Base-by-base conservation (phyloP, 2,888 invertebrate genomes). In the Ashinkailepas kermadecensis region DNA sequence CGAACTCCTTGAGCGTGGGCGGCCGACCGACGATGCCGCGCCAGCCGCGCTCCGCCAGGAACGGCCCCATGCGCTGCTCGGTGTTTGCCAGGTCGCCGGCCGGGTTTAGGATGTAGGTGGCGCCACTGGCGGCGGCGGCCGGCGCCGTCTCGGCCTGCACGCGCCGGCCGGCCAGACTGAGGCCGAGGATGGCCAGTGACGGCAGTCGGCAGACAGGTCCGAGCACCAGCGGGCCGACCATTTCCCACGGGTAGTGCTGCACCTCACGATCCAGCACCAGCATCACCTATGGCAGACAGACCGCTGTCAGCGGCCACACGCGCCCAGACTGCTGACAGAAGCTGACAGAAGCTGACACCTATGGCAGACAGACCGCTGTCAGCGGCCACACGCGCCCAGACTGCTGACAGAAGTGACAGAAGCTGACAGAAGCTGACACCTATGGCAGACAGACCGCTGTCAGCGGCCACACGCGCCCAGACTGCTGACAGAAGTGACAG, bases 201-300 rank as follows among this genome's bases (percentile, higher is more conserved):
- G 94, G 93, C 86, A 94, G 90, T 82, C 95, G 89, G 0, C 92
- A 91, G 0, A 93, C 91, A 0, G 93, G 91, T 80, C 93, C 91
- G n/a, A 89, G 87, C 83, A 88, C 88, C 18, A 95, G 85, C 21
- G 92, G 88, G 0, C 91, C 90, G 82, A 94, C 88, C 83, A 91
- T 91, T 88, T 95, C 95, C 92, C 94, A 95, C 0, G 95, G 94
- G 58, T 67, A 78, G n/a, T 57, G 67, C 58, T 23, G 25, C 54
- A 67, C 23, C 59, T 84, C 84, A 81, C 84, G 84, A 81, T 85
- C 85, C 15, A 86, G 67, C 67, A 86, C 84, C 11, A 86, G 83
- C 80, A 86, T 84, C 9, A 86, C 83, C 54, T 85, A 21, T 21
- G 0, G 39, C 39, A 39, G 39, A 39, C 39, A 39, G 39, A 39